Evolutionary conservation across 2,797 vertebrate genomes (phyloP), one percentile per base, ranked within the genome.

Genomic region (Chrosomus eos): DNA sequence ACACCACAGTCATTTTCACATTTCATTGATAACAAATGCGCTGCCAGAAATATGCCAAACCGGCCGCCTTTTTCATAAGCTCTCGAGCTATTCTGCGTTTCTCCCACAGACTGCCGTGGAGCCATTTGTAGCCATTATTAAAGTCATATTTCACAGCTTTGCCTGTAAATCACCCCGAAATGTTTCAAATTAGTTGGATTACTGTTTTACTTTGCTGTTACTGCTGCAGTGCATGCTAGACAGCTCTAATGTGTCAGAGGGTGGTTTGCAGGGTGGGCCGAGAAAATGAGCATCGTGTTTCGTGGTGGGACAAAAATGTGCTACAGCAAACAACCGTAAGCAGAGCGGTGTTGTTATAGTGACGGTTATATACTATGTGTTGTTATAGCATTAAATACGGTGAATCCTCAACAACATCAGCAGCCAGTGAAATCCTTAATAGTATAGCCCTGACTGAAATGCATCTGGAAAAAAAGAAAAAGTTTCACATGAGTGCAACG

Each of bases 1-100:
- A 90, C 89, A 84, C 95, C 96, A 88, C 93, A 95, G 91, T 92
- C 83, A 91, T 95, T 94, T 93, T 95, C 94, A 95, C 94, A 94
- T 92, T 91, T 91, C 93, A 93, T 92, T 95, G 87, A 77, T 83
- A 81, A 83, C 79, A 80, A 80, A 62, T 18, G 62, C 21, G 31
- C 26, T 77, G 85, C 88, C 86, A 88, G 85, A 55, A 68, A 84
- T 58, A 77, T 70, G 74, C 64, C 45, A 60, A 81, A 81, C 73
- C 28, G 31, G 86, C 80, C 58, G 43, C 86, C 85, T 73, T 89
- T 75, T 85, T 75, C 80, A 81, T 86, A 70, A 80, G 66, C 51
- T 85, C 51, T 28, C 10, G 18, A 33, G 58, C 64, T 48, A 77
- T 62, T 83, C 38, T 74, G 77, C 28, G 21, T 70, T 78, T 81